Evolutionary conservation across 92 coral and sea anemone species (phyloP).

Genomic region (Paragorgia papillata): DNA sequence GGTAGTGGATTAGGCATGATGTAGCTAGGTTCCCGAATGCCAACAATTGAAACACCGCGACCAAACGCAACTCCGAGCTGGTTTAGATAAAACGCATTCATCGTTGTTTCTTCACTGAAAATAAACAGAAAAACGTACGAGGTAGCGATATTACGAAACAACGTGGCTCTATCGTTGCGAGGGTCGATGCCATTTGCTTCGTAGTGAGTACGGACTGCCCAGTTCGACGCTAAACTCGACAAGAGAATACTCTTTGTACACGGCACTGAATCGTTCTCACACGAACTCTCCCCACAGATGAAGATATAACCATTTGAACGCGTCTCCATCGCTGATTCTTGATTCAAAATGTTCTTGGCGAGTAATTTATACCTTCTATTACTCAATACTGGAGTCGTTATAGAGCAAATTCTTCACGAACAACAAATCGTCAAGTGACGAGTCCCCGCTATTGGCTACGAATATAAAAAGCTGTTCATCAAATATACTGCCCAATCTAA

Average conservation of each 20-base stretch:
- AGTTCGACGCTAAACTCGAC: constrained; percentile 51
- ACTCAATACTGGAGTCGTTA: too few species aligned
- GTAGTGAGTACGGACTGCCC: constrained; percentile 76
- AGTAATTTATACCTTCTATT: too few species aligned
- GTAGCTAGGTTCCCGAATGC: constrained; percentile 83
- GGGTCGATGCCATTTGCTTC: constrained; percentile 58
- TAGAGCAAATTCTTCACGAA: constrained; percentile 12
- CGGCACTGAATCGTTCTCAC: constrained; percentile 37
- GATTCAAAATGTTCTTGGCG: too few species aligned
- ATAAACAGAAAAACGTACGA: constrained; percentile 82
- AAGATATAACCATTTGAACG: constrained; percentile 43
- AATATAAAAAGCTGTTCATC: background rate
- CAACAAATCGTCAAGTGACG: background rate
- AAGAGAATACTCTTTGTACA: constrained; percentile 41
- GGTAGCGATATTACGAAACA: constrained; percentile 73
- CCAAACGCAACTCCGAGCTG: constrained; percentile 96
- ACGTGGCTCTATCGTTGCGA: constrained; percentile 59
- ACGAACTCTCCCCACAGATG: constrained; percentile 60
- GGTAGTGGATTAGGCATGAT: constrained; percentile 93
- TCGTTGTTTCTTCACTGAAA: constrained; percentile 83
- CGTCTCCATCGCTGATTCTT: constrained; percentile 35
- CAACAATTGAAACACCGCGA: constrained; percentile 81
- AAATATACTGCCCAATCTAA: background rate
- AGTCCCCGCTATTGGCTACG: too few species aligned
- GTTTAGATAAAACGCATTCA: constrained; percentile 77